A percentile compares a stretch with the other conserved stretches of the same genome.
Evolutionary conservation across 2,113 vertebrate species (phyloP).

Genomic region (Agelaius tricolor): DNA sequence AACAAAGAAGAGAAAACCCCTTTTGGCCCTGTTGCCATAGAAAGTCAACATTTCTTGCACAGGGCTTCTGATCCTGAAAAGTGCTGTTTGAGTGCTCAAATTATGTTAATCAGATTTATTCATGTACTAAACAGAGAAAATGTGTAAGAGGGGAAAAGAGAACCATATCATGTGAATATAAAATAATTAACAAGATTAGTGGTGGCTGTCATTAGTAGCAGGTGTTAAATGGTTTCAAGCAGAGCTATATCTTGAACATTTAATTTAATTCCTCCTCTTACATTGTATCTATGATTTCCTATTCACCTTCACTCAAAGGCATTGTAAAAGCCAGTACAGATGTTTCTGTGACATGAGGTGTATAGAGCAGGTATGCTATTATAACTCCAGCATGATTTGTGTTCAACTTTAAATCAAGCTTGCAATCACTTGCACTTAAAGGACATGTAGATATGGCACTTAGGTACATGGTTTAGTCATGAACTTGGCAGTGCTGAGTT

Average conservation of each 20-base stretch:
- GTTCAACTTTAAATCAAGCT: not conserved
- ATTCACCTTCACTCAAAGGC: not conserved
- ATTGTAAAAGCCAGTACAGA: not conserved
- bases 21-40: not conserved
- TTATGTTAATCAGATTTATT: not conserved
- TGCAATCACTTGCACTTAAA: not conserved
- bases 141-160: not conserved
- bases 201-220: not conserved
- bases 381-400: not conserved
- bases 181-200: not conserved
- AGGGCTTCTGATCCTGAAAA: not conserved
- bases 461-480: not conserved
- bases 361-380: not conserved
- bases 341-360: not conserved
- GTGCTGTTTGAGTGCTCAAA: not conserved
- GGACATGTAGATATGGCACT: accelerated
- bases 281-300: not conserved
- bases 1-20: not conserved
- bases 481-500: not conserved
- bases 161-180: not conserved
- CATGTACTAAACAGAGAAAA: not conserved
- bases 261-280: not conserved
- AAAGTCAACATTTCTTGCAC: not conserved
- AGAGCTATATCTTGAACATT: not conserved
- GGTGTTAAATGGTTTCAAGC: not conserved